Evolutionary conservation across 2,797 vertebrate species (phyloP), one percentile per base, ranked within the genome.

Genomic region (Melopsittacus undulatus): DNA sequence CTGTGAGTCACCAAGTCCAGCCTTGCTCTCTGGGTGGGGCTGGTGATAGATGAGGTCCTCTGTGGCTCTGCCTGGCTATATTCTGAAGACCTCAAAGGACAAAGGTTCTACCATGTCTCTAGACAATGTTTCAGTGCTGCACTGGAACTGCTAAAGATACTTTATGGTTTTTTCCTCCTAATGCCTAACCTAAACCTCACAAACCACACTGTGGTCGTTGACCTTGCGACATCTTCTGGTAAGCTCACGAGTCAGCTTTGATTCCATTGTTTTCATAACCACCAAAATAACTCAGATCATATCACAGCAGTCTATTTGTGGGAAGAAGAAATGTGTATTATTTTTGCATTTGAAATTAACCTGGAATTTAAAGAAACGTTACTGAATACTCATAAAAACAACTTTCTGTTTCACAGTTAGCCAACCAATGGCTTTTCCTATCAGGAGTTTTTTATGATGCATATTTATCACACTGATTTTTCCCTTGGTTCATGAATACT

Each of bases 21-120:
- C 19, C 13, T 48, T 22, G 19, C 23, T 21, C 38, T 20, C 17
- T 6, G 13, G 5, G 4, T 32, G 6, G 6, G 21, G 4, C 10
- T 66, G 27, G 29, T 10, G 18, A 7, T 43, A 10, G 23, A 13
- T 63, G 6, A 16, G 38, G 29, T 54, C 9, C 1, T 2, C 19
- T 51, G 18, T 52, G 12, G 13, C 32, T 62, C 22, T 52, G 13
- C 17, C 14, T 56, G 22, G 5, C 7, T 64, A 29, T 45, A 76
- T 73, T 54, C 69, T 56, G 18, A 67, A 38, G 17, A 52, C 3
- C 4, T 66, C 7, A 18, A 26, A 14, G 7, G 22, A 14, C 1
- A 46, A 42, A 30, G 27, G 7, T 38, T 66, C 11, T 9, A 24
- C 4, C 3, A 0, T 3, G 0, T 21, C 21, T 61, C 20, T 51